phyloP scores from a whole-genome alignment of 2,113 vertebrate species.

The Lagopus leucura region DNA sequence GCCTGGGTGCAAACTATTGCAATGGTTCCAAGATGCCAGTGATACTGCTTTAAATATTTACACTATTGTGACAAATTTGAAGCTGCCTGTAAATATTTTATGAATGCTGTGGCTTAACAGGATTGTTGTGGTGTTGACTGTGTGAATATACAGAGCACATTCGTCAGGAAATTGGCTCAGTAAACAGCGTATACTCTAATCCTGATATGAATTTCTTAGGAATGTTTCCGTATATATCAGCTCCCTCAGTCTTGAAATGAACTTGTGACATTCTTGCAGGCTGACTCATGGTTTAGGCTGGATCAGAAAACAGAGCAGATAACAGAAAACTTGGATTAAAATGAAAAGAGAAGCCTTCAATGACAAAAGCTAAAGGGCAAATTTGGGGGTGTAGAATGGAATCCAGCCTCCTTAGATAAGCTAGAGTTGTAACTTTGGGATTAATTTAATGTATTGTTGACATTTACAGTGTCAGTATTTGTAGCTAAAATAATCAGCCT shows the following conservation, averaged over 20 bases:
- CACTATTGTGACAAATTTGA: constrained; percentile 19
- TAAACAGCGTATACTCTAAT: neutral
- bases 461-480: neutral
- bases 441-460: neutral
- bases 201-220: neutral
- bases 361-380: neutral
- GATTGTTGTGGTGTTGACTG: constrained; percentile 34
- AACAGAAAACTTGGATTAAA: constrained; percentile 16
- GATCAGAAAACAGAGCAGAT: neutral
- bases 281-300: neutral
- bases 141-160: neutral
- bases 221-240: neutral
- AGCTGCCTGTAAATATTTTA: constrained; percentile 43
- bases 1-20: neutral
- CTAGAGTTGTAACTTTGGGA: neutral
- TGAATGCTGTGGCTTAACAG: constrained; percentile 16
- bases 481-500: neutral
- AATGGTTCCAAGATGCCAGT: neutral
- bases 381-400: neutral
- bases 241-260: neutral
- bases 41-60: constrained; percentile 59
- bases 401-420: neutral
- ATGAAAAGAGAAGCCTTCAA: neutral
- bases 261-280: constrained; percentile 3
- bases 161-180: constrained; percentile 29